Conservation (phyloP, 1,140 invertebrate species). For the Tachypleus tridentatus region DNA sequence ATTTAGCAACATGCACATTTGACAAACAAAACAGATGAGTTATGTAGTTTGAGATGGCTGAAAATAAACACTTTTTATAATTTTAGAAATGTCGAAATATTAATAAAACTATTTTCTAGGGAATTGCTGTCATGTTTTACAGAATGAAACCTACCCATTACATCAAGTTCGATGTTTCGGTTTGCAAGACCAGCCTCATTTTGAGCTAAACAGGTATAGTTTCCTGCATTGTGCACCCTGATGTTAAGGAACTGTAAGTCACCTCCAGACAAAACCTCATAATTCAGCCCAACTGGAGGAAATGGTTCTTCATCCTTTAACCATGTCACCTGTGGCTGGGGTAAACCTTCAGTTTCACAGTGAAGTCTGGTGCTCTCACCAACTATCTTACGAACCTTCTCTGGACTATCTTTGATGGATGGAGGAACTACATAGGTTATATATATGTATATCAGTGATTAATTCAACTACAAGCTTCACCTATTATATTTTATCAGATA, state of each 20-base stretch:
- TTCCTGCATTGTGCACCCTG: constrained; percentile 21
- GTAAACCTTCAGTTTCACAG: constrained; percentile 8
- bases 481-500: too few relatives aligned
- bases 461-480: too few relatives aligned
- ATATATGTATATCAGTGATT: too few relatives aligned
- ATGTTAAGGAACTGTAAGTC: constrained; percentile 37
- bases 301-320: constrained; percentile 51
- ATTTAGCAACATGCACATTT: too few relatives aligned
- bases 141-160: constrained; percentile 9
- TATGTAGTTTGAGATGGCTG: too few relatives aligned
- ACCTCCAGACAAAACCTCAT: constrained; percentile 40
- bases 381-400: neutral
- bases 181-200: constrained; percentile 25
- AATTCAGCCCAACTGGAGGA: constrained; percentile 1
- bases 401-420: constrained; percentile 5
- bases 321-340: constrained; percentile 14
- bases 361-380: constrained; percentile 7
- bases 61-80: too few relatives aligned
- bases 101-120: too few relatives aligned
- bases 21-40: too few relatives aligned
- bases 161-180: constrained; percentile 6
- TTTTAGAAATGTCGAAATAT: too few relatives aligned
- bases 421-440: constrained; percentile 8
- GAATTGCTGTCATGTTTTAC: neutral
- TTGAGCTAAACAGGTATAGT: constrained; percentile 27